Evolutionary conservation across 2,888 invertebrate genomes (phyloP).

Genomic region (Agrypnus murinus): DNA sequence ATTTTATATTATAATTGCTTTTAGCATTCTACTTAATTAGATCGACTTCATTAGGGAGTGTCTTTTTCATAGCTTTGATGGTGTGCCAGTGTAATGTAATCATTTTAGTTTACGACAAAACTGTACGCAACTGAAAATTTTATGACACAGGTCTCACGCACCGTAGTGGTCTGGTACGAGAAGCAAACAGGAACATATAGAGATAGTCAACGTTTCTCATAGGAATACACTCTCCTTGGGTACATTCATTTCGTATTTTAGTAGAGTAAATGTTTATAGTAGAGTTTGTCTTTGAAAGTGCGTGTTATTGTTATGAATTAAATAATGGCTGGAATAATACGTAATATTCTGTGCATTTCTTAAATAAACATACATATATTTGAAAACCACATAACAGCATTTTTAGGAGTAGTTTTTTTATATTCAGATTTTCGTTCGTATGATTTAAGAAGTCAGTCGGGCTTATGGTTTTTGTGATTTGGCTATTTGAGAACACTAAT

Average conservation of each 20-base stretch:
- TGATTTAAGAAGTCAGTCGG: too few species aligned
- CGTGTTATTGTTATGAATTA: too few species aligned
- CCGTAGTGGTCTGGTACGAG: constrained; percentile 3
- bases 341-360: too few species aligned
- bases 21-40: constrained; percentile 66
- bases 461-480: too few species aligned
- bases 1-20: constrained; percentile 67
- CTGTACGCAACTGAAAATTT: constrained; percentile 41
- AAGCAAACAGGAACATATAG: constrained; percentile 22
- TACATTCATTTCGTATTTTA: constrained; percentile 12
- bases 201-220: neutral
- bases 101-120: constrained; percentile 39
- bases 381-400: too few species aligned
- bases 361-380: too few species aligned
- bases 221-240: neutral
- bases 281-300: neutral
- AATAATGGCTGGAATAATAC: too few species aligned
- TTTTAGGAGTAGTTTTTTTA: too few species aligned
- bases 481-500: neutral
- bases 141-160: constrained; percentile 36
- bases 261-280: constrained; percentile 14
- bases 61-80: constrained; percentile 37
- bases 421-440: too few species aligned
- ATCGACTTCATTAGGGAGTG: constrained; percentile 60
- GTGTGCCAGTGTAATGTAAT: constrained; percentile 33